A percentile compares a stretch with the other conserved stretches of the same genome.
phyloP scores from a whole-genome alignment of 2,113 vertebrate species.

The Cygnus buccinator region DNA sequence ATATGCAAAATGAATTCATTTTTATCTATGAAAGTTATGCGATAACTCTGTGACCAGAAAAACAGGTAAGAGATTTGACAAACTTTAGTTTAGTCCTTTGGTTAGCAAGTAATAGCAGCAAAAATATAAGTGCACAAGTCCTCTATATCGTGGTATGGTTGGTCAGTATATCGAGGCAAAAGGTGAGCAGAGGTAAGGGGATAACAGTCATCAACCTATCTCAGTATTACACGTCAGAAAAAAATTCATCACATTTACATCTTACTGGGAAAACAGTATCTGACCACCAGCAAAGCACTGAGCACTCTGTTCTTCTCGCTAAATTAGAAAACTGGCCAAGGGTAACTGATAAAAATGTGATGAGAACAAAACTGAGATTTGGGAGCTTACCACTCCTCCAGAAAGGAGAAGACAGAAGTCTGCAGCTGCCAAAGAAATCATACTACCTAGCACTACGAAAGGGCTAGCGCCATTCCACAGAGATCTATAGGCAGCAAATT shows the following conservation, averaged over 20 bases:
- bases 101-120: neutral
- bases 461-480: neutral
- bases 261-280: neutral
- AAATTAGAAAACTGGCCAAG: neutral
- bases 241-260: neutral
- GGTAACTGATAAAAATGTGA: neutral
- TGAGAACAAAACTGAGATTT: neutral
- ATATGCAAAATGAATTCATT: neutral
- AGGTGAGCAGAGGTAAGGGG: fast-evolving
- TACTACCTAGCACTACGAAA: neutral
- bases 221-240: neutral
- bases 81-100: neutral
- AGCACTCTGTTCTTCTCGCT: neutral
- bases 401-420: neutral
- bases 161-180: neutral
- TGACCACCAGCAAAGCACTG: neutral
- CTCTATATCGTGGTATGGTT: neutral
- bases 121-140: neutral
- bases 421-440: neutral
- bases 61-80: neutral
- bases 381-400: neutral
- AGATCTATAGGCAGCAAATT: neutral
- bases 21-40: neutral
- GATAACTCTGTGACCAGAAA: neutral
- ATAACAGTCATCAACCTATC: neutral